These are phyloP conservation scores for Perizoma affinitatum DNA, from an alignment of 2,888 invertebrate genomes.

Conservation along the genomic window DNA sequence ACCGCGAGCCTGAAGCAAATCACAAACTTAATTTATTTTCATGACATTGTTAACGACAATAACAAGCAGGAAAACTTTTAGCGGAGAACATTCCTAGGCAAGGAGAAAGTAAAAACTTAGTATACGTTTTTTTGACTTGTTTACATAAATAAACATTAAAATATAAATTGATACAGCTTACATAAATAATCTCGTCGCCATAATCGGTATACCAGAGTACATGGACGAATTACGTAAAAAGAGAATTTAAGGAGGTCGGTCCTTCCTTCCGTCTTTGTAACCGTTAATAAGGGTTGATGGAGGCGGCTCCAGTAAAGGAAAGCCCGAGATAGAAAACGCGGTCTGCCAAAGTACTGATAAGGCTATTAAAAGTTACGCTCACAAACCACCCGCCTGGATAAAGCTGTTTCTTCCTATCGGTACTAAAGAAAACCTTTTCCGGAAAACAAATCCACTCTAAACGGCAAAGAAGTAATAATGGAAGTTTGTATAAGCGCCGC, in stretches of 20 bases:
- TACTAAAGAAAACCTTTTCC: constrained; percentile 58
- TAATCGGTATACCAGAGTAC: constrained; percentile 30
- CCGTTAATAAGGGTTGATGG: constrained; percentile 66
- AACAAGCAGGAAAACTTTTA: not conserved
- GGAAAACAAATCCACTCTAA: constrained; percentile 50
- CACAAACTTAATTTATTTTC: not conserved
- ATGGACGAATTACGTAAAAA: constrained; percentile 28
- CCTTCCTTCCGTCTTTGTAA: constrained; percentile 56
- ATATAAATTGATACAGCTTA: too few species aligned
- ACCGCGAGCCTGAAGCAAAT: not conserved
- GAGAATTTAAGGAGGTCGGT: constrained; percentile 42
- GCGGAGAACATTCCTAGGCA: too few species aligned
- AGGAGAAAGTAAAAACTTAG: not conserved
- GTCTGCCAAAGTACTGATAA: constrained; percentile 76
- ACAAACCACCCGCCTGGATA: constrained; percentile 66
- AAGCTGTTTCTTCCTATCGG: constrained; percentile 63
- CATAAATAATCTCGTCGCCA: constrained; percentile 14
- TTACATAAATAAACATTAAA: too few species aligned
- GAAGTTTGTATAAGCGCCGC: constrained; percentile 47
- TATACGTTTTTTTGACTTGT: too few species aligned
- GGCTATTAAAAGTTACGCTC: constrained; percentile 81
- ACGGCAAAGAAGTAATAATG: constrained; percentile 52
- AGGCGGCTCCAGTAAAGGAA: constrained; percentile 53
- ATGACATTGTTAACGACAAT: not conserved
- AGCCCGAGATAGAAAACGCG: constrained; percentile 59